phyloP scores from a whole-genome alignment of 2,888 invertebrate genomes.

The Branchipolynoe longqiensis region DNA sequence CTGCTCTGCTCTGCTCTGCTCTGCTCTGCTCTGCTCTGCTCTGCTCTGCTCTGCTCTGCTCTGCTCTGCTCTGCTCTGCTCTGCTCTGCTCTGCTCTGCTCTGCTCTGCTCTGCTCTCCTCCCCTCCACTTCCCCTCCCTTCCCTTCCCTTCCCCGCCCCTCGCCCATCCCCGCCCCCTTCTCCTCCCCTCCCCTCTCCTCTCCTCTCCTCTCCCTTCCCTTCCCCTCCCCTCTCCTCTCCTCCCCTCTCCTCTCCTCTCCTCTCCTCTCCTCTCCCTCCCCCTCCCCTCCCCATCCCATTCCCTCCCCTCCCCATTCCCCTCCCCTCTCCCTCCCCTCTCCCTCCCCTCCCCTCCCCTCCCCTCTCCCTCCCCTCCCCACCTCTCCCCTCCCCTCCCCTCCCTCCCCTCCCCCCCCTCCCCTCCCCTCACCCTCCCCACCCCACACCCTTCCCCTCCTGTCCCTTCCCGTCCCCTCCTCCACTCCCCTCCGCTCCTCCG shows the following conservation, averaged over 20 bases:
- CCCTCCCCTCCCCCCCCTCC: background rate
- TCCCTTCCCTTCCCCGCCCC: too few species aligned
- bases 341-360: background rate
- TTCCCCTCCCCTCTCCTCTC: background rate
- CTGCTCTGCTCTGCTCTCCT: too few species aligned
- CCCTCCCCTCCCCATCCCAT: background rate
- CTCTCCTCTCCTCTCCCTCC: background rate
- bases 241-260: background rate
- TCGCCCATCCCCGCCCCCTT: background rate
- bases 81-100: too few species aligned
- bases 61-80: too few species aligned
- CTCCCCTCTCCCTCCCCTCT: too few species aligned
- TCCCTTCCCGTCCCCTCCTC: too few species aligned
- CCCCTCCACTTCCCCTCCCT: too few species aligned
- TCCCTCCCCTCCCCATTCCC: too few species aligned
- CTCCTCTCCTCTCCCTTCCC: background rate
- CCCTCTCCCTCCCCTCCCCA: background rate
- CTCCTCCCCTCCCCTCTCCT: background rate
- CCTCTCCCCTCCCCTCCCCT: background rate
- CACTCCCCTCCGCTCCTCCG: too few species aligned
- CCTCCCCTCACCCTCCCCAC: background rate
- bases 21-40: too few species aligned
- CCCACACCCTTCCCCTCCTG: background rate
- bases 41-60: too few species aligned
- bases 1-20: too few species aligned